Conservation (phyloP, 1,140 invertebrate genomes). For the Ephestia elutella region DNA sequence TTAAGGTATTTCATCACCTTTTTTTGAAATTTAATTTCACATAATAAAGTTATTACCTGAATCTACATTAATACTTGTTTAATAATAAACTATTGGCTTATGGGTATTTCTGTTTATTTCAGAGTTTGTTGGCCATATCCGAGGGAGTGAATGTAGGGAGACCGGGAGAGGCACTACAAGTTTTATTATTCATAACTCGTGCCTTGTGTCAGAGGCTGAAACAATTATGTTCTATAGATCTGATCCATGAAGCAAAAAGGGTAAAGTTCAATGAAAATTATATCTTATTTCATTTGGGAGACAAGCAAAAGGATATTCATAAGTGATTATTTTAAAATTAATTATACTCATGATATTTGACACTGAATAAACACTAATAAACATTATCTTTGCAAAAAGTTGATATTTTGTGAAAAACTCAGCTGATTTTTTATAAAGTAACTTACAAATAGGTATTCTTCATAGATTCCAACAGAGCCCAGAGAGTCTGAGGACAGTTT, state of each 20-base stretch:
- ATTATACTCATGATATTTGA: too few species aligned
- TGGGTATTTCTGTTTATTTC: slow-evolving; percentile 21
- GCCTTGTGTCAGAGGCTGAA: slow-evolving; percentile 36
- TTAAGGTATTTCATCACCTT: slow-evolving; percentile 66
- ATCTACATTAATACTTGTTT: too few species aligned
- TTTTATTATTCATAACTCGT: slow-evolving; percentile 44
- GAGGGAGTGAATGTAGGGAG: slow-evolving; percentile 40
- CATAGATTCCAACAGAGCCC: slow-evolving; percentile 32
- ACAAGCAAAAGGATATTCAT: too few species aligned
- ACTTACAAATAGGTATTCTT: background rate
- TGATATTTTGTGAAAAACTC: too few species aligned
- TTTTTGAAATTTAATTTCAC: background rate
- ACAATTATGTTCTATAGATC: slow-evolving; percentile 48
- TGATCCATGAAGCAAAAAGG: slow-evolving; percentile 41
- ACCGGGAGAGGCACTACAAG: slow-evolving; percentile 47
- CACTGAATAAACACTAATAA: too few species aligned
- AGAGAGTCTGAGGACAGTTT: slow-evolving; percentile 38
- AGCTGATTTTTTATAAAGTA: too few species aligned
- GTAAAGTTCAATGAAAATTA: slow-evolving; percentile 21
- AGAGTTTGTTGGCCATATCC: slow-evolving; percentile 52
- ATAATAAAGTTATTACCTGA: too few species aligned
- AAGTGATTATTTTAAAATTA: too few species aligned
- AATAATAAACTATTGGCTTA: too few species aligned
- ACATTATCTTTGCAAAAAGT: too few species aligned
- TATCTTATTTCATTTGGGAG: too few species aligned